These are phyloP conservation scores for Phymastichus coffea DNA, from an alignment of 1,140 invertebrate species.

Conservation along the genomic window DNA sequence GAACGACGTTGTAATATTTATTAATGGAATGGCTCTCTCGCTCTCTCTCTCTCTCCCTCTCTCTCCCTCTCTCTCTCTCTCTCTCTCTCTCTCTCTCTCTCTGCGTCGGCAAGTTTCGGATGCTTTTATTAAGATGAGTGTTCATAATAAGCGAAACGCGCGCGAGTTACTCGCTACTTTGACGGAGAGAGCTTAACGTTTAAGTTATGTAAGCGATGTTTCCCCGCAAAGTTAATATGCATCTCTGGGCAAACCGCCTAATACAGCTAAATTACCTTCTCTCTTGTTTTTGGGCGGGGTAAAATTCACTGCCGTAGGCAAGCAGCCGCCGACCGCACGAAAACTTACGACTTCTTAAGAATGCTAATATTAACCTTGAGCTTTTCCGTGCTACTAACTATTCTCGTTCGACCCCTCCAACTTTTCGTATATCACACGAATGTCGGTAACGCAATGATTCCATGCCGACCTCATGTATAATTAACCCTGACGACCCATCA, in stretches of 20 bases:
- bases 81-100: no score
- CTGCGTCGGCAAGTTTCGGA: conserved; percentile 3
- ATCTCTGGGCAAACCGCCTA: conserved; percentile 15
- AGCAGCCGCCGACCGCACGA: background rate
- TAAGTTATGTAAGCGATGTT: conserved; percentile 21
- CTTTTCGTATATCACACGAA: no score
- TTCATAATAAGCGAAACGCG: conserved; percentile 19
- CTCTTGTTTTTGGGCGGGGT: conserved; percentile 7
- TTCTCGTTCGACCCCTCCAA: no score
- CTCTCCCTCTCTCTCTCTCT: no score
- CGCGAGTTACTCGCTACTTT: conserved; percentile 23
- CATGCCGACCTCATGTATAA: no score
- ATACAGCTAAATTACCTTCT: background rate
- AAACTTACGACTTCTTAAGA: conserved; percentile 1
- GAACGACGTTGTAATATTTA: conserved; percentile 24
- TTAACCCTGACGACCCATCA: no score
- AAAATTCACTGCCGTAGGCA: no score
- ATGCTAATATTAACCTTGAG: background rate
- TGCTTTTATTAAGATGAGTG: conserved; percentile 29
- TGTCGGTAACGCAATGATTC: no score
- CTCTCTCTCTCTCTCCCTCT: no score
- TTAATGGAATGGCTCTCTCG: conserved; percentile 17
- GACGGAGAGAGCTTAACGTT: conserved; percentile 18
- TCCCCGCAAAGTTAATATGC: conserved; percentile 19
- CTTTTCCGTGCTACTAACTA: background rate